Conservation (phyloP, 92 coral and sea anemone species). For the Epizoanthus stellaris region DNA sequence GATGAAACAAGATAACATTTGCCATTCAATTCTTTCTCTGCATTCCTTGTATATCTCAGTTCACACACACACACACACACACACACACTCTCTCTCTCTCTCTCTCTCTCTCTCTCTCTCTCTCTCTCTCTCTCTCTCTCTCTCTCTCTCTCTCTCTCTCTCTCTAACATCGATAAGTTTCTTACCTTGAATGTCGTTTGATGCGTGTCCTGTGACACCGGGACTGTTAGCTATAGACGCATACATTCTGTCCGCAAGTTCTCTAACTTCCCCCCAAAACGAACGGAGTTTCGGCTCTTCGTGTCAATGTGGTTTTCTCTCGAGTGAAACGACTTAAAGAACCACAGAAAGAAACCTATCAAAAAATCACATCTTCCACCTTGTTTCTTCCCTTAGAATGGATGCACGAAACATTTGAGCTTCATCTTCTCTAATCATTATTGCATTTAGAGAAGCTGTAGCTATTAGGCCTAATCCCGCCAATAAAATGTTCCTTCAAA, state of each 20-base stretch:
- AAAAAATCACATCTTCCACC: neutral
- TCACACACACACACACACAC: no score
- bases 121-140: no score
- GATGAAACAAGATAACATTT: no score
- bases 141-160: no score
- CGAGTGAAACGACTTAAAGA: neutral
- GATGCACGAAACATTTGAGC: neutral
- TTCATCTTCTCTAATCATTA: neutral
- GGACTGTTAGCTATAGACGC: neutral
- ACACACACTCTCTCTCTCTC: no score
- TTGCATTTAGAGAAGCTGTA: neutral
- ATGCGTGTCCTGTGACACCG: neutral
- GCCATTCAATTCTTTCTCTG: no score
- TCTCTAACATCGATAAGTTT: neutral
- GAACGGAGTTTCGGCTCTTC: neutral
- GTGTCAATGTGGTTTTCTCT: neutral
- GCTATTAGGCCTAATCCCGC: neutral
- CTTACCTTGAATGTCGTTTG: conserved; percentile 11
- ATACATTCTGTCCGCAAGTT: neutral
- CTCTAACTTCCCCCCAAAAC: neutral
- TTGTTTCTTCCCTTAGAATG: neutral
- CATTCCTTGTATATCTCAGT: no score
- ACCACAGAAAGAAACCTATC: neutral
- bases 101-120: no score
- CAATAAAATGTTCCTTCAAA: neutral